phyloP scores from a whole-genome alignment of 1,140 invertebrate genomes.

The Cephus cinctus region DNA sequence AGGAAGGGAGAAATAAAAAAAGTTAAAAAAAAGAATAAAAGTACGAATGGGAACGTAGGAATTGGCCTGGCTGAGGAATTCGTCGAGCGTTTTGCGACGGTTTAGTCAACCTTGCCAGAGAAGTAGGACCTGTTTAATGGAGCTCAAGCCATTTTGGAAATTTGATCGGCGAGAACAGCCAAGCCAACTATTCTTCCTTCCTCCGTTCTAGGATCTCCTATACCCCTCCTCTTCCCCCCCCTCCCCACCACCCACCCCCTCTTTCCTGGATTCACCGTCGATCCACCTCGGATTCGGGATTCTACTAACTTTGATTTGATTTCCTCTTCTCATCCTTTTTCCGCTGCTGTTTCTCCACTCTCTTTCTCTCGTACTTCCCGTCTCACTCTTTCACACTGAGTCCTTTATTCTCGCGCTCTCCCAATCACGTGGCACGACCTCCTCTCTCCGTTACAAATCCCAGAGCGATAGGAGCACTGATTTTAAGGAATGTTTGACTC shows the following conservation, averaged over 20 bases:
- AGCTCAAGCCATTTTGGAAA: constrained; percentile 42
- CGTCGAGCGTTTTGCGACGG: constrained; percentile 34
- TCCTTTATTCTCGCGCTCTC: constrained; percentile 4
- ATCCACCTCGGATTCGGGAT: constrained; percentile 30
- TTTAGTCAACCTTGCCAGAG: constrained; percentile 21
- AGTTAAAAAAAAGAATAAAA: too few relatives aligned
- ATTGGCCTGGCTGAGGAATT: too few relatives aligned
- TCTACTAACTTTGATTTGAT: constrained; percentile 50
- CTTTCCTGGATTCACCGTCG: constrained; percentile 21
- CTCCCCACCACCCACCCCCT: constrained; percentile 6
- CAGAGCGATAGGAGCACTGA: constrained; percentile 21
- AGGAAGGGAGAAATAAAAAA: too few relatives aligned
- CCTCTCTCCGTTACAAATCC: constrained; percentile 30
- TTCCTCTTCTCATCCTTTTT: constrained; percentile 28
- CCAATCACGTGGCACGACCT: constrained; percentile 5
- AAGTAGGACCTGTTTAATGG: constrained; percentile 40
- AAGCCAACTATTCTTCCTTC: constrained; percentile 27
- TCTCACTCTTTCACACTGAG: constrained; percentile 4
- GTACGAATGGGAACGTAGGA: too few relatives aligned
- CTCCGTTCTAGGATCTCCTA: too few relatives aligned
- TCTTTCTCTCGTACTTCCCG: constrained; percentile 13
- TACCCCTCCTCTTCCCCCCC: constrained; percentile 18
- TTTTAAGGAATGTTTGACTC: constrained; percentile 31
- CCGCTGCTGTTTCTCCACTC: constrained; percentile 22
- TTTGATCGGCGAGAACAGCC: constrained; percentile 45